Percentiles rank a stretch among this genome's conserved stretches.
Conservation (phyloP, 1,140 invertebrate species). For the Forficula auricularia region DNA sequence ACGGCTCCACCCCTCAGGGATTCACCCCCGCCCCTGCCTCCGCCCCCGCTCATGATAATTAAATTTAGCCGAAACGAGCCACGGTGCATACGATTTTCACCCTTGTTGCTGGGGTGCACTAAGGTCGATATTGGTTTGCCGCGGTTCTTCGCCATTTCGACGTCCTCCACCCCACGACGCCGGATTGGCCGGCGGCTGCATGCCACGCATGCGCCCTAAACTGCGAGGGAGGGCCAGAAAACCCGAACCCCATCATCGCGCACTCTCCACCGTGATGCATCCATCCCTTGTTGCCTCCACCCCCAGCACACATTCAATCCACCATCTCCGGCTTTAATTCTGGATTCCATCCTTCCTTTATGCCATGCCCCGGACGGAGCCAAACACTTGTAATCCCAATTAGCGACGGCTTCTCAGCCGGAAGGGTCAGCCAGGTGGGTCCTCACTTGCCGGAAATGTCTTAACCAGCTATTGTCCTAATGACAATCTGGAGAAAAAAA, state of each 20-base stretch:
- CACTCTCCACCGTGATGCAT: background rate
- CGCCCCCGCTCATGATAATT: conserved; percentile 6
- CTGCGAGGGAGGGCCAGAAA: background rate
- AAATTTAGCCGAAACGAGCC: conserved; percentile 5
- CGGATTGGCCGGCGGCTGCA: conserved; percentile 1
- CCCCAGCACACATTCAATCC: conserved; percentile 2
- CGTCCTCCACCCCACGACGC: conserved; percentile 3
- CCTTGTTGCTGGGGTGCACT: background rate
- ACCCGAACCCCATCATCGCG: background rate
- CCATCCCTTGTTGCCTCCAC: background rate
- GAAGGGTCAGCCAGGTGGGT: no score
- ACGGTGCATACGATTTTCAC: conserved; percentile 1
- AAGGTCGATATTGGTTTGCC: conserved; percentile 9
- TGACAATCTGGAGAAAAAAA: no score
- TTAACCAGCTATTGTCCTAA: no score
- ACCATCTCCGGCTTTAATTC: conserved; percentile 8
- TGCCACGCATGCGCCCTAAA: background rate
- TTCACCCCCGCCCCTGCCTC: no score
- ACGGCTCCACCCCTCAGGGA: no score
- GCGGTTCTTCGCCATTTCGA: conserved; percentile 6
- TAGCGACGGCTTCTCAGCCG: background rate
- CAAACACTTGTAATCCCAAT: background rate
- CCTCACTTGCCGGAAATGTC: no score
- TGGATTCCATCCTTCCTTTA: conserved; percentile 6
- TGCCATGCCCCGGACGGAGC: background rate